phyloP scores from a whole-genome alignment of 1,140 invertebrate genomes.

The Nylanderia fulva region DNA sequence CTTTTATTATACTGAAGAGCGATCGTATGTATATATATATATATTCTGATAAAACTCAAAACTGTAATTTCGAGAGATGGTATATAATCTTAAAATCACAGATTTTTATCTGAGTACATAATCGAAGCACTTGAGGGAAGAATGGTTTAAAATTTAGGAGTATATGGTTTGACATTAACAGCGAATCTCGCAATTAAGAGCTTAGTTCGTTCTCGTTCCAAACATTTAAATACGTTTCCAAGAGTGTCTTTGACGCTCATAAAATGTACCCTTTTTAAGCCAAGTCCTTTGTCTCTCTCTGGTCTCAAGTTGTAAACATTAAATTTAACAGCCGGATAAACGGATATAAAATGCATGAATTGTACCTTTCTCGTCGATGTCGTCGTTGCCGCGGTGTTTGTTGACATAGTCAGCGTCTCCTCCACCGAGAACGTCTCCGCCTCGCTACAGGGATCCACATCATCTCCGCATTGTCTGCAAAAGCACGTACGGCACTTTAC shows the following conservation, averaged over 20 bases:
- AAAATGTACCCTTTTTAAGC: not conserved
- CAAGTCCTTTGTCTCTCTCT: not conserved
- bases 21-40: no score
- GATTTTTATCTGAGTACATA: not conserved
- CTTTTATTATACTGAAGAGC: not conserved
- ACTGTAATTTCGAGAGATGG: not conserved
- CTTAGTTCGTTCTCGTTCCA: not conserved
- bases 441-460: constrained; percentile 82
- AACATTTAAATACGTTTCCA: not conserved
- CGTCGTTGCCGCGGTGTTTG: constrained; percentile 54
- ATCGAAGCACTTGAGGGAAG: not conserved
- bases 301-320: not conserved
- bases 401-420: constrained; percentile 76
- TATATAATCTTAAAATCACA: not conserved
- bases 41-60: not conserved
- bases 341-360: not conserved
- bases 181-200: no score
- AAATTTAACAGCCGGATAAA: not conserved
- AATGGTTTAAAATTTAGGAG: not conserved
- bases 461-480: constrained; percentile 81
- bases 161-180: no score
- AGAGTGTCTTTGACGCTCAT: not conserved
- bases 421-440: constrained; percentile 81
- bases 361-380: constrained; percentile 63
- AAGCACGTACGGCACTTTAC: constrained; percentile 44